phyloP scores from a whole-genome alignment of 53 echinoderm and acorn worm genomes.

The Apostichopus leukothele region DNA sequence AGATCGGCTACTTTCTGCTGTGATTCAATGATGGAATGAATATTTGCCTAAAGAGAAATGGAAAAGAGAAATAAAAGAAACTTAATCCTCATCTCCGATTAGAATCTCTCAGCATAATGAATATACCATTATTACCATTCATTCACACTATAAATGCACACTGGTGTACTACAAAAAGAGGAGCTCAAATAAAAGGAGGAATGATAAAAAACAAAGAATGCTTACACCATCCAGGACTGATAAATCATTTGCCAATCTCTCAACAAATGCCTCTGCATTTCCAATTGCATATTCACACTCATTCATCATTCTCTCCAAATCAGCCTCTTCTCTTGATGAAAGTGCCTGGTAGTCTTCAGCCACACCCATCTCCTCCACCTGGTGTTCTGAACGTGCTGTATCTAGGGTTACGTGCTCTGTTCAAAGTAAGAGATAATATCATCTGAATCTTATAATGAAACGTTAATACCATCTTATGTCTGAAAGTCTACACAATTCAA shows the following conservation, averaged over 20 bases:
- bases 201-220: neutral
- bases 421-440: neutral
- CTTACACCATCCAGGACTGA: slow-evolving; percentile 92
- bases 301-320: slow-evolving; percentile 93
- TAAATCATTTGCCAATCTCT: slow-evolving; percentile 83
- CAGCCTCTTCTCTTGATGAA: slow-evolving; percentile 82
- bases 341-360: slow-evolving; percentile 92
- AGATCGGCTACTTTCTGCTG: slow-evolving; percentile 88
- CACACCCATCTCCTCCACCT: slow-evolving; percentile 68
- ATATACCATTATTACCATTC: too few relatives aligned
- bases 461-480: too few relatives aligned
- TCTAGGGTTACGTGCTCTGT: slow-evolving; percentile 66
- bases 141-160: too few relatives aligned
- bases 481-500: too few relatives aligned
- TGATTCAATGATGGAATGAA: slow-evolving; percentile 96
- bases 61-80: neutral
- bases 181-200: neutral
- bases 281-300: slow-evolving; percentile 95
- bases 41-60: slow-evolving; percentile 70
- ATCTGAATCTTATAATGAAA: too few relatives aligned
- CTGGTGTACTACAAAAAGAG: neutral
- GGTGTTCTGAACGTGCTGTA: slow-evolving; percentile 54
- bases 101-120: too few relatives aligned
- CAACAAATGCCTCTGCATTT: slow-evolving; percentile 94
- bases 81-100: too few relatives aligned